A percentile compares a stretch with the other conserved stretches of the same genome.
phyloP scores from a whole-genome alignment of 2,113 vertebrate species.

The Enhydra lutris region DNA sequence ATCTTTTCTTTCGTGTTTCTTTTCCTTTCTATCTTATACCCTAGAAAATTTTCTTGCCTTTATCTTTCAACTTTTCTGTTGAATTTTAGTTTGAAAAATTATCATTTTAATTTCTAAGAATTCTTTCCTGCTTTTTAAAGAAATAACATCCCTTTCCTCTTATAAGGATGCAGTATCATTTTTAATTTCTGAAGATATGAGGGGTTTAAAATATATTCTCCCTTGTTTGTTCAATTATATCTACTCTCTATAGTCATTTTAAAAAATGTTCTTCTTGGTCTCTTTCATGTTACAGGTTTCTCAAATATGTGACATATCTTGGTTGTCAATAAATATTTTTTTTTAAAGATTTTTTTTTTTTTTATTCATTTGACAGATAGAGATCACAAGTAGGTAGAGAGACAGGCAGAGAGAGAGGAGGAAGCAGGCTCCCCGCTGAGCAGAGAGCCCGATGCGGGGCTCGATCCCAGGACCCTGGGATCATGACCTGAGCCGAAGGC shows the following conservation, averaged over 20 bases:
- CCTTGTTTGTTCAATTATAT: not conserved
- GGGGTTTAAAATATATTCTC: not conserved
- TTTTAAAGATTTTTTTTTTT: too few relatives aligned
- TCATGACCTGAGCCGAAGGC: too few relatives aligned
- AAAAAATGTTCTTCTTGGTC: not conserved
- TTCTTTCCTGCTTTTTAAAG: not conserved
- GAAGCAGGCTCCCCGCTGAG: too few relatives aligned
- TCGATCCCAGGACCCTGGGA: too few relatives aligned
- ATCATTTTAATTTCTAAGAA: slow-evolving; percentile 6
- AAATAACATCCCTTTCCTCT: not conserved
- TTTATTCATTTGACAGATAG: too few relatives aligned
- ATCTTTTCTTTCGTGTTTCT: not conserved
- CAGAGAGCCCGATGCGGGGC: too few relatives aligned
- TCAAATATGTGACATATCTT: slow-evolving; percentile 28
- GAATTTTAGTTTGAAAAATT: slow-evolving; percentile 33
- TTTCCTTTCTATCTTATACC: not conserved
- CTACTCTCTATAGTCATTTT: not conserved
- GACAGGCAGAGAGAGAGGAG: too few relatives aligned
- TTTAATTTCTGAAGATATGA: slow-evolving; percentile 1
- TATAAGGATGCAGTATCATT: not conserved
- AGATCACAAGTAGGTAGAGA: too few relatives aligned
- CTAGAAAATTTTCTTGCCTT: not conserved
- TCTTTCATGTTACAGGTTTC: not conserved
- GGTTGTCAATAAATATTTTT: not conserved
- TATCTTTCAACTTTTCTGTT: not conserved